Evolutionary conservation across 2,113 vertebrate species (phyloP).

Genomic region (Tupaia chinensis): DNA sequence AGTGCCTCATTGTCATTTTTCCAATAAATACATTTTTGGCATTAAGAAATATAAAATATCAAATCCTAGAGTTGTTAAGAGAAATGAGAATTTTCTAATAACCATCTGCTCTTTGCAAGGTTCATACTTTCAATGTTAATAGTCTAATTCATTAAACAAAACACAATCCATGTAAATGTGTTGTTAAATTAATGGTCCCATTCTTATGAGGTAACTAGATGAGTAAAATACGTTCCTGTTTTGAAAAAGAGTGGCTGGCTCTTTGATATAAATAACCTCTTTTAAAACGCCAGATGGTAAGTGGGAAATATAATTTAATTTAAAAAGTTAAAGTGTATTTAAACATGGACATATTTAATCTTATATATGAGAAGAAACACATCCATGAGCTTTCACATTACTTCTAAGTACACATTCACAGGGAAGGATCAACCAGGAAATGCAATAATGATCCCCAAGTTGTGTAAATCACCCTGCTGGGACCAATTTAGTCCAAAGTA

Average conservation of each 20-base stretch:
- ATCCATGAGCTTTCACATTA: not conserved
- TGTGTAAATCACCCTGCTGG: not conserved
- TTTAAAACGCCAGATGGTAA: not conserved
- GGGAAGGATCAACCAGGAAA: not conserved
- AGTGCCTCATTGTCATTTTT: not conserved
- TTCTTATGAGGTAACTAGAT: not conserved
- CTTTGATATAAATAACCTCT: not conserved
- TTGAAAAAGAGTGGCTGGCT: not conserved
- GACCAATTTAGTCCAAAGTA: not conserved
- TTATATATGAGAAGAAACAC: not conserved
- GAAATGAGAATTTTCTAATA: conserved; percentile 22
- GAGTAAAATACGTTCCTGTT: conserved; percentile 34
- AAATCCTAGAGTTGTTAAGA: not conserved
- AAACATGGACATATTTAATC: not conserved
- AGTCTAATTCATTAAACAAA: conserved; percentile 51
- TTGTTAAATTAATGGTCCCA: not conserved
- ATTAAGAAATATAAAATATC: not conserved
- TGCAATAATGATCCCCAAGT: not conserved
- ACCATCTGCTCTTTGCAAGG: conserved; percentile 37
- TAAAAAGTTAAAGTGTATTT: not conserved
- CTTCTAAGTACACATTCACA: not conserved
- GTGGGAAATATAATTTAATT: not conserved
- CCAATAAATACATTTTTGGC: conserved; percentile 1
- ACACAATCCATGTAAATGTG: conserved; percentile 5
- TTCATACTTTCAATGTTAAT: conserved; percentile 34